Evolutionary conservation across 2,797 vertebrate genomes (phyloP).

Genomic region (Anolis apletophallus): DNA sequence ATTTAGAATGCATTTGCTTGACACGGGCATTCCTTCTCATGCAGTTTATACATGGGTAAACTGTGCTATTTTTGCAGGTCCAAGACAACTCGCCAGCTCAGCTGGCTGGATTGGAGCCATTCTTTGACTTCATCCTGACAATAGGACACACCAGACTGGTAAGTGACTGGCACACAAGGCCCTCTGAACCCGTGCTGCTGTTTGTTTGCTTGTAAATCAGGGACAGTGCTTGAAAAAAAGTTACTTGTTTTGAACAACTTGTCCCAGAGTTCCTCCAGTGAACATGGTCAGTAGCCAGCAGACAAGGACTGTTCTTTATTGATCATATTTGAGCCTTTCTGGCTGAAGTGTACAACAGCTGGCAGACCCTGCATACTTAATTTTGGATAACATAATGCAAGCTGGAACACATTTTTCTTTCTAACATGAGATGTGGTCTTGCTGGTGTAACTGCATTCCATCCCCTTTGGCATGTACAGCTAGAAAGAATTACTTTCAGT

Average conservation of each 20-base stretch:
- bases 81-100: constrained; percentile 94
- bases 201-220: not conserved
- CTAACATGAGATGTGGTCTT: not conserved
- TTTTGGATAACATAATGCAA: not conserved
- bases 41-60: accelerated
- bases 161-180: constrained; percentile 58
- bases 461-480: not conserved
- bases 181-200: too few relatives aligned
- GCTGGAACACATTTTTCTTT: not conserved
- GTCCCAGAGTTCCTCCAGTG: too few relatives aligned
- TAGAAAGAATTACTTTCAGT: not conserved
- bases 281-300: too few relatives aligned
- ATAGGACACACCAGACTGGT: constrained; percentile 92
- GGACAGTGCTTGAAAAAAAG: too few relatives aligned
- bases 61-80: constrained; percentile 79
- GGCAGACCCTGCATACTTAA: not conserved
- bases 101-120: constrained; percentile 90
- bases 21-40: not conserved
- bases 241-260: too few relatives aligned
- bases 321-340: too few relatives aligned
- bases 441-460: not conserved
- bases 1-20: not conserved
- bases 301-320: too few relatives aligned
- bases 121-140: constrained; percentile 97
- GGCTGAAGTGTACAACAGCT: too few relatives aligned